Evolutionary conservation across 2,113 vertebrate species (phyloP).

Genomic region (Tinamus guttatus): DNA sequence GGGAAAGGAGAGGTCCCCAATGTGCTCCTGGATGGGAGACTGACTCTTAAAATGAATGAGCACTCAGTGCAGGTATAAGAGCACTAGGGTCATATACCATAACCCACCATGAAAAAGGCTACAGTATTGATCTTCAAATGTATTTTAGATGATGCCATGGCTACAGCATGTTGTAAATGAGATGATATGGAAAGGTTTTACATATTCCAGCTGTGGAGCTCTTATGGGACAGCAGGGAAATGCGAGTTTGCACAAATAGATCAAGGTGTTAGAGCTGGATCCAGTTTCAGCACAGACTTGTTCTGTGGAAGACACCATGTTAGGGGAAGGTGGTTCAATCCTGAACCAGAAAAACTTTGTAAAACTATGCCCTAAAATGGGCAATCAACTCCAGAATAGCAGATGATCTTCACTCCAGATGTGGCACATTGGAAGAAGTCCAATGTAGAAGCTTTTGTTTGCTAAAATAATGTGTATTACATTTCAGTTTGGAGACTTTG

Average conservation of each 20-base stretch:
- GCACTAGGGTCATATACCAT: neutral
- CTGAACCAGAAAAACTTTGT: neutral
- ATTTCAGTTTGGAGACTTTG: constrained; percentile 62
- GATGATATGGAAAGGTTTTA: neutral
- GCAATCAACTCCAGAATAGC: neutral
- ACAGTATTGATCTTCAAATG: neutral
- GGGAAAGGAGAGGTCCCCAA: neutral
- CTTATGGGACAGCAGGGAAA: neutral
- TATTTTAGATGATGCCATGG: neutral
- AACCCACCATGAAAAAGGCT: neutral
- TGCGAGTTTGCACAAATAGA: neutral
- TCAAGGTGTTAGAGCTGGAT: neutral
- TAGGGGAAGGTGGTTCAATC: constrained; percentile 9
- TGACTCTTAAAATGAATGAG: neutral
- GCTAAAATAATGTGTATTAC: constrained; percentile 28
- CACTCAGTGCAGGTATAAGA: neutral
- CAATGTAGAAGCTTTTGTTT: neutral
- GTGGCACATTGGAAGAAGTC: constrained; percentile 13
- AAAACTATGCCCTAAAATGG: constrained; percentile 25
- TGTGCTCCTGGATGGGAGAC: neutral
- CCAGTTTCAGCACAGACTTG: neutral
- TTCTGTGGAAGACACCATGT: neutral
- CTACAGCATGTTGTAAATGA: neutral
- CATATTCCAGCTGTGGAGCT: neutral
- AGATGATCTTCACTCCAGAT: constrained; percentile 22